Evolutionary conservation across 2,797 vertebrate genomes (phyloP), one percentile per base, ranked within the genome.

Genomic region (Paratrypauchen microcephalus): DNA sequence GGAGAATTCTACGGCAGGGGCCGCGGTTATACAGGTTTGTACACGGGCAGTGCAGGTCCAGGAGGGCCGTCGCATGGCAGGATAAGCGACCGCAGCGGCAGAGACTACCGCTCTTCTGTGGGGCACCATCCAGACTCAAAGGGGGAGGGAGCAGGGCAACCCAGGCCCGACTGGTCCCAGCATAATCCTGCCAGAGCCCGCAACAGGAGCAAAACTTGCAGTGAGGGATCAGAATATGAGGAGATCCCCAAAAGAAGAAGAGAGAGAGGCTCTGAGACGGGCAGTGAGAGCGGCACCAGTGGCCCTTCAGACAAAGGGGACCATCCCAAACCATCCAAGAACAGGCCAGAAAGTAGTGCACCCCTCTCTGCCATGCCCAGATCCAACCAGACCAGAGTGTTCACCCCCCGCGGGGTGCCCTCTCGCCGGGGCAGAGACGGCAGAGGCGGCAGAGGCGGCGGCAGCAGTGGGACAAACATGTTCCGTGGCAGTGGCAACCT

Each of bases 351-450:
- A 36, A 89, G 88, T 58, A 69, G 72, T 47, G 57, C 75, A 24
- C n/a, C 70, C 8, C 67, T 89, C 55, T 75, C 91, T 55, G 87
- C 82, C 39, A 87, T 84, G 5, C 75, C 86, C 24, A 91, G 92
- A 83, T 87, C 87, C 45, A 82, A 93, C 59, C 93, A 94, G 81
- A 93, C 96, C 6, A 92, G 96, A 3, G 94, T 96, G 12, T 97
- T 97, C 79, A 97, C 96, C n/a, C 96, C 96, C 1, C 92, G 96
- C n/a, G 96, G 96, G 0, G 95, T 97, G 4, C 96, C 96, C 0
- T 97, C 96, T 0, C 94, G 96, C 26, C 87, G 96, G 26, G 96
- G 96, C 5, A 88, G 96, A 3, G 96, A 96, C 0, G 95, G 95
- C n/a, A n/a, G n/a, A n/a, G n/a, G n/a, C n/a, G n/a, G n/a, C n/a